Percentiles rank a stretch among this genome's conserved stretches.
These are phyloP conservation scores for Pemphigus obesinymphae DNA, from an alignment of 1,140 invertebrate species.

Conservation along the genomic window DNA sequence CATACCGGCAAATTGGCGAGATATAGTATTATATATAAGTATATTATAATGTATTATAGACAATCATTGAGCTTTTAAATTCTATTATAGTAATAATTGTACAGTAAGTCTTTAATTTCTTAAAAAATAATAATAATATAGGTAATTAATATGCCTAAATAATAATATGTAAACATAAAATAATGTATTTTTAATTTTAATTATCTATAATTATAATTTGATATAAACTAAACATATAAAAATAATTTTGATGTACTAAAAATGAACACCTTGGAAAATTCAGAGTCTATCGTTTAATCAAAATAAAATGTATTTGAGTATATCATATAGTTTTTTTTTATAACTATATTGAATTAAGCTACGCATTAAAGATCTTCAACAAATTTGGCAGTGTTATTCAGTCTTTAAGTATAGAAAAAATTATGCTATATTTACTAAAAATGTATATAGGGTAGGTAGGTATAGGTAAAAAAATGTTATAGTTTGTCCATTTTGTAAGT, in stretches of 20 bases:
- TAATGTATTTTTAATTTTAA: background rate
- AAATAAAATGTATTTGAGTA: constrained; percentile 10
- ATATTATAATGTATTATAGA: too few species aligned
- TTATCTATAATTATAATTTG: constrained; percentile 2
- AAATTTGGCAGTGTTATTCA: constrained; percentile 38
- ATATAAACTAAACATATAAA: background rate
- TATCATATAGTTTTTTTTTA: too few species aligned
- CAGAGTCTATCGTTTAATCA: constrained; percentile 14
- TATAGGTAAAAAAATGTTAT: background rate
- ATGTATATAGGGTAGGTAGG: background rate
- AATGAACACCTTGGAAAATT: constrained; percentile 27
- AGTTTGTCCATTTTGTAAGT: background rate
- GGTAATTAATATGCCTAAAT: background rate
- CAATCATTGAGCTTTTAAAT: too few species aligned
- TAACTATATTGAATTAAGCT: constrained; percentile 25
- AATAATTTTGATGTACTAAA: constrained; percentile 31
- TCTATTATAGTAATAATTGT: too few species aligned
- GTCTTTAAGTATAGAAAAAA: constrained; percentile 36
- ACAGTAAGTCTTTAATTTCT: background rate
- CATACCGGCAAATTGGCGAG: too few species aligned
- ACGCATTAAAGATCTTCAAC: constrained; percentile 17
- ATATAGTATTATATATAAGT: too few species aligned
- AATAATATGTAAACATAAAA: background rate
- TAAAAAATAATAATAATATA: background rate
- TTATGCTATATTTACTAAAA: background rate